phyloP scores from a whole-genome alignment of 2,888 invertebrate species.

The Macrosoma leucophasiata region DNA sequence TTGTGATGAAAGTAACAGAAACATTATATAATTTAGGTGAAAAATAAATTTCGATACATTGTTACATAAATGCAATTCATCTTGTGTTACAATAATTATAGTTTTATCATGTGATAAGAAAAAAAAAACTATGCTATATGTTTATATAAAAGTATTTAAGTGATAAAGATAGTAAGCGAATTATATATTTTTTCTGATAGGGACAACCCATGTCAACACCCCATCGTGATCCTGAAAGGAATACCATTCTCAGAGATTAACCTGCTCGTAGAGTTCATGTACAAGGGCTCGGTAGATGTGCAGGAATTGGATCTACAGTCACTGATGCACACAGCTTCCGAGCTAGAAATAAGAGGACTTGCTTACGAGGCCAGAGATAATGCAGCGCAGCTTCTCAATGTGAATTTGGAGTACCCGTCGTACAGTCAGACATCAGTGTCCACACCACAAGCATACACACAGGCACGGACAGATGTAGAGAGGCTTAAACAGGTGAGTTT shows the following conservation, averaged over 20 bases:
- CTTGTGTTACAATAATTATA: slow-evolving; percentile 13
- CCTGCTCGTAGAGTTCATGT: slow-evolving; percentile 81
- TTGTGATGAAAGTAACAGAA: no score
- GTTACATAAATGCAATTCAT: slow-evolving; percentile 24
- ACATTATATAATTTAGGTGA: no score
- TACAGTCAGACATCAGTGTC: slow-evolving; percentile 46
- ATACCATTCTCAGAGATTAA: slow-evolving; percentile 80
- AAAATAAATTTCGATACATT: no score
- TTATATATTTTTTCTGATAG: slow-evolving; percentile 35
- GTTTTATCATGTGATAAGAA: slow-evolving; percentile 32
- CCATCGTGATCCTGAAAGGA: slow-evolving; percentile 82
- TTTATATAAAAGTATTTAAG: slow-evolving; percentile 19
- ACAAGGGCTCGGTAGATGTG: slow-evolving; percentile 81
- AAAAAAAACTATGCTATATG: slow-evolving; percentile 18
- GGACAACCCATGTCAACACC: slow-evolving; percentile 84
- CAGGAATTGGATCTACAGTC: slow-evolving; percentile 78
- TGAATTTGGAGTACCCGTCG: slow-evolving; percentile 68
- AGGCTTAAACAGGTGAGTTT: slow-evolving; percentile 63
- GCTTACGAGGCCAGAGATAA: slow-evolving; percentile 77
- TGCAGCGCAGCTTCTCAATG: slow-evolving; percentile 71
- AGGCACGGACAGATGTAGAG: slow-evolving; percentile 63
- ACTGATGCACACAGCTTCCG: slow-evolving; percentile 80
- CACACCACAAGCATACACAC: slow-evolving; percentile 41
- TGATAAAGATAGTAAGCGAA: slow-evolving; percentile 8
- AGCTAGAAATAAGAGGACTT: slow-evolving; percentile 80